Conservation (phyloP, 2,888 invertebrate genomes). For the Lasioglossum figueresi region DNA sequence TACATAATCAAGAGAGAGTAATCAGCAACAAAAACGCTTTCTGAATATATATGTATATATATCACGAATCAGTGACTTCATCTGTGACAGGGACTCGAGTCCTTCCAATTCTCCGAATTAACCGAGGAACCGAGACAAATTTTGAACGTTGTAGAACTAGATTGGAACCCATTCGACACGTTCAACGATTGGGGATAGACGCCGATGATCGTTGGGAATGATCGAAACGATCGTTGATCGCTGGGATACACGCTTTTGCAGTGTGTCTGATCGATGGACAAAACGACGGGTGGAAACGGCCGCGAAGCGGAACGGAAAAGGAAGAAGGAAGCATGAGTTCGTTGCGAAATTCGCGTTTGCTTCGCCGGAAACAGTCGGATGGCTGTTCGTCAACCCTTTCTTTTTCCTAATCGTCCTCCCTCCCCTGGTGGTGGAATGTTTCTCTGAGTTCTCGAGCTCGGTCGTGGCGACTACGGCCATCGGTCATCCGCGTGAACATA, state of each 20-base stretch:
- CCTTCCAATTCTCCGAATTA: neutral
- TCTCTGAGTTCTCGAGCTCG: slow-evolving; percentile 63
- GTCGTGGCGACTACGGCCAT: slow-evolving; percentile 55
- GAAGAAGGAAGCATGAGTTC: slow-evolving; percentile 60
- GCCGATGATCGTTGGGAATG: neutral
- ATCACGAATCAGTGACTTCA: neutral
- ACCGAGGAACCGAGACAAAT: neutral
- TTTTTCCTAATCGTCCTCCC: slow-evolving; percentile 21
- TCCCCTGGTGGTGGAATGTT: slow-evolving; percentile 71
- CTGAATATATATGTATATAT: neutral
- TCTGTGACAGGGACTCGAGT: neutral
- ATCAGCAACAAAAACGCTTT: neutral
- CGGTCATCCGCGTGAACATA: slow-evolving; percentile 65
- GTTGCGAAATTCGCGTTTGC: slow-evolving; percentile 39
- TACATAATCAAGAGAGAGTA: neutral
- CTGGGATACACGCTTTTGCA: neutral
- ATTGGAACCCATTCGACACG: neutral
- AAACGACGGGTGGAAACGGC: slow-evolving; percentile 23
- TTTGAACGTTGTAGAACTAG: neutral
- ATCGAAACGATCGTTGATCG: slow-evolving; percentile 25
- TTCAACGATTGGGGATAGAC: neutral
- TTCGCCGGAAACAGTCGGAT: slow-evolving; percentile 35
- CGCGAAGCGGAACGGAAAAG: slow-evolving; percentile 49
- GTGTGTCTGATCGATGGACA: slow-evolving; percentile 7
- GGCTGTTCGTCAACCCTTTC: slow-evolving; percentile 28